phyloP scores from a whole-genome alignment of 1,140 invertebrate genomes.

The Lepidurus packardi region DNA sequence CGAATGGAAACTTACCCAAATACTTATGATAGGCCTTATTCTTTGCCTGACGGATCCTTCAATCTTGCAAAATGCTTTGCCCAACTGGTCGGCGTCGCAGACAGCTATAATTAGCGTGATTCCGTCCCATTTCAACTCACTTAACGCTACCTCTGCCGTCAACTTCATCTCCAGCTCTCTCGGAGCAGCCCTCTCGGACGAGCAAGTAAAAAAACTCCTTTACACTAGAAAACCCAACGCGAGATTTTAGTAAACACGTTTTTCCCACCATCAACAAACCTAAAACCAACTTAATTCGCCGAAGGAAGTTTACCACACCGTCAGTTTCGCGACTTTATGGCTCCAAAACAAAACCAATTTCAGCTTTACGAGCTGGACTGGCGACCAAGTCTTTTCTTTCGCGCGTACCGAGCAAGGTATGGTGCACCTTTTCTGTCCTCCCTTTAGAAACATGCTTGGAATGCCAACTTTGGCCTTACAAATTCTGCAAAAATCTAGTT shows the following conservation, averaged over 20 bases:
- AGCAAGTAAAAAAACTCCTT: neutral
- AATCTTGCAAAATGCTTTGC: neutral
- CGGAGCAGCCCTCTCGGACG: neutral
- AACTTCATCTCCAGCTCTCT: neutral
- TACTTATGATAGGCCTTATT: neutral
- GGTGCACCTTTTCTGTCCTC: no score
- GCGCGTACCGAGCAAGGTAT: neutral
- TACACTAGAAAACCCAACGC: neutral
- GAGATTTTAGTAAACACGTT: neutral
- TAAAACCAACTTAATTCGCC: neutral
- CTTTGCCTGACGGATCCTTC: neutral
- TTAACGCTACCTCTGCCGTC: neutral
- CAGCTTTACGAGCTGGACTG: neutral
- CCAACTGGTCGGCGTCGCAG: neutral
- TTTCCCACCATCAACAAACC: neutral
- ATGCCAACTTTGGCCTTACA: no score
- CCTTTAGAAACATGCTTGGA: no score
- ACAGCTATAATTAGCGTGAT: neutral
- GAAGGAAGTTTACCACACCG: constrained; percentile 1
- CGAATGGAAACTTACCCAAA: neutral
- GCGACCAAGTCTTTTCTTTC: neutral
- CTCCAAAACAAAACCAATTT: neutral
- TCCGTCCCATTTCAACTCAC: neutral
- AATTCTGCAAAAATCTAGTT: no score
- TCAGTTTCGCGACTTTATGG: neutral